Conservation (phyloP, 2,113 vertebrate genomes). For the Saccopteryx leptura region DNA sequence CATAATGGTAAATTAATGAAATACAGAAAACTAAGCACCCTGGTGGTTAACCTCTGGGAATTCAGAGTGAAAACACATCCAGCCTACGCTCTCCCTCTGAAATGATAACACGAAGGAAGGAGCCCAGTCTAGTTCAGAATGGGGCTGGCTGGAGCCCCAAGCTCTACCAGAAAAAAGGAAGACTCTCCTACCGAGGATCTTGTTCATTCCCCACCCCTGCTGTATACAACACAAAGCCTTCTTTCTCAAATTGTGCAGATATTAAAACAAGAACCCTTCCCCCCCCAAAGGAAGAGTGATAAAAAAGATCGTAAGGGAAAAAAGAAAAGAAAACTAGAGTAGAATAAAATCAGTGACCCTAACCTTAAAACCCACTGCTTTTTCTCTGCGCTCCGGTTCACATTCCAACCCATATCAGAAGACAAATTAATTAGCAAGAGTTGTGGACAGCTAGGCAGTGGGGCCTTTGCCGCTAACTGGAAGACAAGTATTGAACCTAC, state of each 20-base stretch:
- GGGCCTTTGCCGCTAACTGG: not conserved
- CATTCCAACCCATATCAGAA: not conserved
- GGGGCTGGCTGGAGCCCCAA: conserved; percentile 1
- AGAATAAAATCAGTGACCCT: conserved; percentile 79
- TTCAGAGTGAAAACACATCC: conserved; percentile 38
- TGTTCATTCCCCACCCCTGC: not conserved
- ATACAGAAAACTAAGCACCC: conserved; percentile 67
- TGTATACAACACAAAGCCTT: conserved; percentile 62
- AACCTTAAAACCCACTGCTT: conserved; percentile 26
- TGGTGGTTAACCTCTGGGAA: conserved; percentile 59
- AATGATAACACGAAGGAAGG: not conserved
- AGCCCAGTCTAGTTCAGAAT: not conserved
- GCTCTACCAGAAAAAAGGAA: not conserved
- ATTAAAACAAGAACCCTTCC: conserved; percentile 52
- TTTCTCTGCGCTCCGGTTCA: not conserved
- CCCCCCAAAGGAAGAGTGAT: not conserved
- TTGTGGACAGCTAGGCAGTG: not conserved
- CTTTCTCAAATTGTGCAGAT: conserved; percentile 77
- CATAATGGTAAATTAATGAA: conserved; percentile 70
- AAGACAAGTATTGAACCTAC: conserved; percentile 12
- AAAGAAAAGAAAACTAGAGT: conserved; percentile 41
- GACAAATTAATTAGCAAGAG: conserved; percentile 69
- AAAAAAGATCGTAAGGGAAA: not conserved
- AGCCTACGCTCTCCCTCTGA: not conserved
- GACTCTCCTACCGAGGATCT: not conserved